These are phyloP conservation scores for Pseudorectes ferrugineus DNA, from an alignment of 2,113 vertebrate species.

Conservation along the genomic window DNA sequence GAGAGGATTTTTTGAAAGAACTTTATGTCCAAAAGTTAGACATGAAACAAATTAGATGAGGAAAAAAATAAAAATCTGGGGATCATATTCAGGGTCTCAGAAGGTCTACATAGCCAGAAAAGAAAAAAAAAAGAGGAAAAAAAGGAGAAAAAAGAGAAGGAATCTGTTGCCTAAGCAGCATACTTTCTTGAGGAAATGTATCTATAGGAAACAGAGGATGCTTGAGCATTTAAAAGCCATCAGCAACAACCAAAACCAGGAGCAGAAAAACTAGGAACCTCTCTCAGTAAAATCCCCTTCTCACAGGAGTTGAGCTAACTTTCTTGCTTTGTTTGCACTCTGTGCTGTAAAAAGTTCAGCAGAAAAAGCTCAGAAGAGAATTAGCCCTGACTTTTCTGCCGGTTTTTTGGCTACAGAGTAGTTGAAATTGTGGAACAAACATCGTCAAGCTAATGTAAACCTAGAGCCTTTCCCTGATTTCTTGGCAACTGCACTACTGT, in stretches of 20 bases:
- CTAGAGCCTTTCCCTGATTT: background rate
- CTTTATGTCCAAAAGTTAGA: background rate
- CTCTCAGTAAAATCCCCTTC: background rate
- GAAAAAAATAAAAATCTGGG: background rate
- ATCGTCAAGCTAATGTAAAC: background rate
- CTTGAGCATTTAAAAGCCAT: background rate
- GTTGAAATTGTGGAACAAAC: background rate
- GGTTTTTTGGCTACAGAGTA: background rate
- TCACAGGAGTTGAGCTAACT: background rate
- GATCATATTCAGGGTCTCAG: background rate
- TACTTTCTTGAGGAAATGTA: background rate
- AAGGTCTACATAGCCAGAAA: background rate
- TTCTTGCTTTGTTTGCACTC: background rate
- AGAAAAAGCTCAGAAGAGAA: background rate
- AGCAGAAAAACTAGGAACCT: background rate
- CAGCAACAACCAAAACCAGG: background rate
- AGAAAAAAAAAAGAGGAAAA: rapidly evolving
- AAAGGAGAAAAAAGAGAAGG: rapidly evolving
- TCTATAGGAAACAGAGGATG: background rate
- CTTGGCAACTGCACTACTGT: background rate
- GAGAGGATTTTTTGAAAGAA: background rate
- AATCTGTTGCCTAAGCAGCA: background rate
- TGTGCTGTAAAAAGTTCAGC: background rate
- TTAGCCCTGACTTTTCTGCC: background rate
- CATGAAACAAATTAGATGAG: background rate